These are phyloP conservation scores for Lethocerus indicus DNA, from an alignment of 1,140 invertebrate species.

Conservation along the genomic window DNA sequence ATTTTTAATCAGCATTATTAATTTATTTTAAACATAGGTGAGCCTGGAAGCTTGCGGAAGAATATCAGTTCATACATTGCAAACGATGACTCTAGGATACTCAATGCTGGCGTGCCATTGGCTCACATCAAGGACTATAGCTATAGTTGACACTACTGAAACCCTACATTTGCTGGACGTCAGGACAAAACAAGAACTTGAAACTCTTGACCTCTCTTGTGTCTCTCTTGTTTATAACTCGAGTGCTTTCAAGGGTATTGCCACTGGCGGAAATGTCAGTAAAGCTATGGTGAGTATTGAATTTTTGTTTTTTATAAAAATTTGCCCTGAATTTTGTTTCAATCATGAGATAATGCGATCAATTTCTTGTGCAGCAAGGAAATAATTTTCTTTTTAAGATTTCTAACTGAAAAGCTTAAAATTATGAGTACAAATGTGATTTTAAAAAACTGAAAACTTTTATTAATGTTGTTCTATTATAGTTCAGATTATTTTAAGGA, in stretches of 20 bases:
- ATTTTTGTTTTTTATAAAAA: neutral
- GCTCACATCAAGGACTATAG: conserved; percentile 74
- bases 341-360: neutral
- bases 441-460: neutral
- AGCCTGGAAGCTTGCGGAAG: conserved; percentile 15
- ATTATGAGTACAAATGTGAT: neutral
- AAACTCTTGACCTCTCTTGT: conserved; percentile 61
- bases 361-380: neutral
- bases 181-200: conserved; percentile 66
- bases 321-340: neutral
- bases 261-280: conserved; percentile 63
- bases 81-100: conserved; percentile 21
- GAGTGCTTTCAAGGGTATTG: conserved; percentile 76
- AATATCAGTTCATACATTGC: conserved; percentile 15
- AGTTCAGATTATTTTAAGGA: neutral
- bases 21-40: too few relatives aligned
- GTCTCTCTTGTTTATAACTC: conserved; percentile 80
- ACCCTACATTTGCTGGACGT: conserved; percentile 79
- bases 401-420: neutral
- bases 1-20: neutral
- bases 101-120: conserved; percentile 46
- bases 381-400: neutral
- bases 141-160: conserved; percentile 69
- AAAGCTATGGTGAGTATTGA: conserved; percentile 36
- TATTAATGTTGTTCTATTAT: neutral